Percentiles rank a stretch among this genome's conserved stretches.
Evolutionary conservation across 2,113 vertebrate genomes (phyloP).

Genomic region (Ailurus styani): DNA sequence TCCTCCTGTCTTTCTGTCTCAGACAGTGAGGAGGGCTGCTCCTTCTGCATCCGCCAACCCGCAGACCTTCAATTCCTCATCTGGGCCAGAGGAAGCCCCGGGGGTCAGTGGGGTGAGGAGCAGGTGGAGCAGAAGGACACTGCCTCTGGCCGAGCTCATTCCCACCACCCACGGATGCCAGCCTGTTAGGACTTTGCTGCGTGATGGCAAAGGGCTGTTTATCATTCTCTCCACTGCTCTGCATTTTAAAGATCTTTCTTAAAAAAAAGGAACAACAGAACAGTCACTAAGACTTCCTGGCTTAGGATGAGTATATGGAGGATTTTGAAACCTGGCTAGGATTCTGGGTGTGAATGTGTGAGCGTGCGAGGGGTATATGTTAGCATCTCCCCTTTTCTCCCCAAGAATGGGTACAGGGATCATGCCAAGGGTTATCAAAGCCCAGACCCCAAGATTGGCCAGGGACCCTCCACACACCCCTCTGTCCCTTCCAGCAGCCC

Average conservation of each 20-base stretch:
- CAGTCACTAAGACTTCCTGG: background rate
- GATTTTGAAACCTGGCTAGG: too few species aligned
- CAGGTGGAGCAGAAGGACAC: fast-evolving
- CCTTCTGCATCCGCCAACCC: background rate
- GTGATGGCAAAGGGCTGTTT: background rate
- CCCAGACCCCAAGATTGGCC: background rate
- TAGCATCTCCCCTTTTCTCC: background rate
- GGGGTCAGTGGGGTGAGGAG: background rate
- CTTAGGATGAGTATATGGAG: background rate
- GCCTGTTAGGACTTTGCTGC: background rate
- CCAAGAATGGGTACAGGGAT: background rate
- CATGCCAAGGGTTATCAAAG: background rate
- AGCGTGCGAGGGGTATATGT: too few species aligned
- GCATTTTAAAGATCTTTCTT: background rate
- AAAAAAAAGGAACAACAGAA: background rate
- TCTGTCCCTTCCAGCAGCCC: background rate
- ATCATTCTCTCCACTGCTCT: background rate
- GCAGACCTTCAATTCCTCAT: background rate
- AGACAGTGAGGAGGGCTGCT: background rate
- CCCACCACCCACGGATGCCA: background rate
- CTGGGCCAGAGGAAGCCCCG: background rate
- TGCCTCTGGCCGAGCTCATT: too few species aligned
- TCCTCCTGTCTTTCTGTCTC: background rate
- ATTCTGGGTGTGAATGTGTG: background rate
- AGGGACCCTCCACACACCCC: too few species aligned